A percentile compares a stretch with the other conserved stretches of the same genome.
Evolutionary conservation across 2,888 invertebrate genomes (phyloP).

Genomic region (Archips crataeganus): DNA sequence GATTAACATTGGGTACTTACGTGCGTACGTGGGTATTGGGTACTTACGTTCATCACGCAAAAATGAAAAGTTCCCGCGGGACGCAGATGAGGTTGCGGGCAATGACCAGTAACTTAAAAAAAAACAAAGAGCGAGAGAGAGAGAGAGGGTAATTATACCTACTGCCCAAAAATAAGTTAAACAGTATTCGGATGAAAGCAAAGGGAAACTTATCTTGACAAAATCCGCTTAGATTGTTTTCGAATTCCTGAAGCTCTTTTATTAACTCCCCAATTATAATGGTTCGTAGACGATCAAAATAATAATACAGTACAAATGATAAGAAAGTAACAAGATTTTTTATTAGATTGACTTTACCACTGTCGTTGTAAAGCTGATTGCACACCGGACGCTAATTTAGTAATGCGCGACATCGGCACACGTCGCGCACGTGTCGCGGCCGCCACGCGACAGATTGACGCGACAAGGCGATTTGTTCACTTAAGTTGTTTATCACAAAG

Average conservation of each 20-base stretch:
- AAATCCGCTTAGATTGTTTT: not conserved
- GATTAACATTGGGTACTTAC: no score
- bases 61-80: no score
- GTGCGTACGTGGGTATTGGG: no score
- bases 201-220: not conserved
- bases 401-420: constrained; percentile 74
- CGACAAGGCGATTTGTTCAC: constrained; percentile 77
- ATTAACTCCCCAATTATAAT: not conserved
- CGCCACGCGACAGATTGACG: constrained; percentile 76
- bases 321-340: not conserved
- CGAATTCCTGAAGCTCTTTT: not conserved
- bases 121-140: no score
- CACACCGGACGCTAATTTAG: constrained; percentile 79
- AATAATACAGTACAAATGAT: not conserved
- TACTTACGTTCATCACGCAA: no score
- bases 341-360: constrained; percentile 8
- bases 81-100: no score
- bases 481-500: constrained; percentile 74
- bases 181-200: not conserved
- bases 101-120: no score
- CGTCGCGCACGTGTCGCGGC: constrained; percentile 66
- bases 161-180: not conserved
- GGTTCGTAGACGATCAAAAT: not conserved
- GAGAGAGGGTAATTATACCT: not conserved
- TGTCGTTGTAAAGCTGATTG: constrained; percentile 62